Evolutionary conservation across 2,888 invertebrate species (phyloP), one percentile per base, ranked within the genome.

Genomic region (Lochmaea capreae): DNA sequence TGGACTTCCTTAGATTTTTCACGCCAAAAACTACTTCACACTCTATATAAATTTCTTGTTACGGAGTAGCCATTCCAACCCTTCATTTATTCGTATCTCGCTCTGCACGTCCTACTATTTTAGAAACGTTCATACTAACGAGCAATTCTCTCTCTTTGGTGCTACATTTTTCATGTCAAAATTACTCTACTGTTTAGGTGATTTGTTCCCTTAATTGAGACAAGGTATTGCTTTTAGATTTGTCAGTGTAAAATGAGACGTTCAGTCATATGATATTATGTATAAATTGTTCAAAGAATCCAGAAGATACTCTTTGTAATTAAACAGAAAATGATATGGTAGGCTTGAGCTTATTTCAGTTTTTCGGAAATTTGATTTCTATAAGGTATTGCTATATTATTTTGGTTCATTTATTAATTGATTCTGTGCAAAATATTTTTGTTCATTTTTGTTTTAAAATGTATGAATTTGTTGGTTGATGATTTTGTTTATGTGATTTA

Each of bases 121-220:
- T 26, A 62, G 33, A 61, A 69, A 52, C 62, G 49, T 69, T 68
- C 49, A 14, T 62, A 69, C 52, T 62, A 69, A 69, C 39, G 52
- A 69, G 62, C 68, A 39, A 39, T 69, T 42, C 52, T 69, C 68
- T 61, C 62, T 52, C 62, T 62, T 69, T 16, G 46, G 26, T 59
- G 67, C 59, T 61, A 57, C 57, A 67, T 67, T 67, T 67, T 67
- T 67, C 22, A 67, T 12, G 33, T 33, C 43, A 42, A 67, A 58
- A 67, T 67, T 68, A 58, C 59, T 68, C 8, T 46, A 59, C 59
- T 49, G 33, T 61, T 46, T 46, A n/a, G 58, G 46, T 61, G 61
- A 61, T 68, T 59, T 61, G 61, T 68, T 68, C 43, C 33, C 33
- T 33, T 46, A 68, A 61, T 68, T 59, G 49, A 49, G 68, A 61